Conservation (phyloP, 1,140 invertebrate species). For the Aplysia californica region DNA sequence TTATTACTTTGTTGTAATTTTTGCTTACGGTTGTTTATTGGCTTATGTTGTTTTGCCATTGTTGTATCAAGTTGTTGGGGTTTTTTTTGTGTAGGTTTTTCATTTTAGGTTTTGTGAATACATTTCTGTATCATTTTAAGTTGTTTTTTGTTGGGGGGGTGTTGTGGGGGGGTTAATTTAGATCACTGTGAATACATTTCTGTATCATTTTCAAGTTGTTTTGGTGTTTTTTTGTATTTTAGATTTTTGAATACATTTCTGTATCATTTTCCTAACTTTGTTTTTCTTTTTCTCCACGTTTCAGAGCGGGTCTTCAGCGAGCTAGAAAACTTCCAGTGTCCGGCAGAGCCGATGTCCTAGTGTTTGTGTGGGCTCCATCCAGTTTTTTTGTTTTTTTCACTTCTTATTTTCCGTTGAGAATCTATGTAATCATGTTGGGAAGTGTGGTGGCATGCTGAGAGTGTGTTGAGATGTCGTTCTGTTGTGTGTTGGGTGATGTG, state of each 20-base stretch:
- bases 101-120: neutral
- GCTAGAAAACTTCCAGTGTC: conserved; percentile 10
- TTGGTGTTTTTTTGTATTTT: neutral
- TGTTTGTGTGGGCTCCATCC: neutral
- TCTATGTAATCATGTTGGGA: neutral
- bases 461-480: too few relatives aligned
- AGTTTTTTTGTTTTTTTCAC: neutral
- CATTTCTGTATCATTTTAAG: neutral
- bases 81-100: neutral
- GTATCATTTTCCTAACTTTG: neutral
- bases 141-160: neutral
- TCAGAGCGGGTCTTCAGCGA: conserved; percentile 1
- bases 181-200: neutral
- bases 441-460: neutral
- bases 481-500: too few relatives aligned
- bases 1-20: too few relatives aligned
- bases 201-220: neutral
- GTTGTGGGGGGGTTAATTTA: too few relatives aligned
- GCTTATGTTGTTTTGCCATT: too few relatives aligned
- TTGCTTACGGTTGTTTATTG: too few relatives aligned
- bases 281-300: neutral
- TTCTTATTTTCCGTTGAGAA: neutral
- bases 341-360: neutral
- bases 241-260: neutral
- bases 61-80: too few relatives aligned